These are phyloP conservation scores for Gobius niger DNA, from an alignment of 2,113 vertebrate species.

Conservation along the genomic window DNA sequence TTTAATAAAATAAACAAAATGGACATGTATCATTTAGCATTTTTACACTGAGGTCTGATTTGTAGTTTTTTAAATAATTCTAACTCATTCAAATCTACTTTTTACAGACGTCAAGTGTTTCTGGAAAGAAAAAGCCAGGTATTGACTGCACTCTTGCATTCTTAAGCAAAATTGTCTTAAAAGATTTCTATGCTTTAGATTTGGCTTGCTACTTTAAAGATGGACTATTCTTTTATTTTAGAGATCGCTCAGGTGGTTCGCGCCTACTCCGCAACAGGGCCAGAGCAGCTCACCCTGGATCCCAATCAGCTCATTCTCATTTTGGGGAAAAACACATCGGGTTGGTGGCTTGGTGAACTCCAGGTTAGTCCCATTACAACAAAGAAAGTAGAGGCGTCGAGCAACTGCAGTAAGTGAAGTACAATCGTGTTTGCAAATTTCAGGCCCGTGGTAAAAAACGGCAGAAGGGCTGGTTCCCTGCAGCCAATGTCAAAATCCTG, in stretches of 20 bases:
- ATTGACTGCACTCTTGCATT: neutral
- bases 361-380: slow-evolving; percentile 78
- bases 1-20: too few relatives aligned
- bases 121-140: slow-evolving; percentile 92
- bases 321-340: slow-evolving; percentile 86
- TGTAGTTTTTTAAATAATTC: neutral
- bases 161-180: neutral
- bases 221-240: slow-evolving; percentile 46
- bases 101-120: slow-evolving; percentile 77
- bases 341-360: slow-evolving; percentile 98
- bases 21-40: too few relatives aligned
- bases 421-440: slow-evolving; percentile 23
- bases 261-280: slow-evolving; percentile 79
- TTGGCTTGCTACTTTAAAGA: neutral
- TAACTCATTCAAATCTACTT: neutral
- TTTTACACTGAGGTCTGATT: too few relatives aligned
- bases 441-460: slow-evolving; percentile 95
- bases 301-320: slow-evolving; percentile 91
- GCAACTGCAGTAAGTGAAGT: neutral
- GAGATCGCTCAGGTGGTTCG: slow-evolving; percentile 91
- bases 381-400: neutral
- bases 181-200: neutral
- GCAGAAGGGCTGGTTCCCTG: slow-evolving; percentile 96
- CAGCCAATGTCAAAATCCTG: slow-evolving; percentile 87
- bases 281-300: slow-evolving; percentile 88